A percentile compares a stretch with the other conserved stretches of the same genome.
phyloP scores from a whole-genome alignment of 64 coral and sea anemone genomes.

The Montipora sp. region DNA sequence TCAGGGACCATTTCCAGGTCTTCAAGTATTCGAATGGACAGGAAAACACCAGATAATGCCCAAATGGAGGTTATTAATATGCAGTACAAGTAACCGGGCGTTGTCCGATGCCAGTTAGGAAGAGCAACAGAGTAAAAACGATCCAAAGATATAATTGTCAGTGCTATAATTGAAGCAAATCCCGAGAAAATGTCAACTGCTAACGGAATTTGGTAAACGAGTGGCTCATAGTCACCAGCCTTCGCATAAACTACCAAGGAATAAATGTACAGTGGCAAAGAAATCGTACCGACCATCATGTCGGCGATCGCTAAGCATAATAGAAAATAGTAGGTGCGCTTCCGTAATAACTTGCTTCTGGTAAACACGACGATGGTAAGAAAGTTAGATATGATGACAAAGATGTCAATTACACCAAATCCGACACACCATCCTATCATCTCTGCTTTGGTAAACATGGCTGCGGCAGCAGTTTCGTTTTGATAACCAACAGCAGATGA shows the following conservation, averaged over 20 bases:
- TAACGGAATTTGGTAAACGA: background rate
- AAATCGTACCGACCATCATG: conserved; percentile 80
- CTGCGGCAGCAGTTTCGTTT: background rate
- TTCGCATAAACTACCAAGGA: background rate
- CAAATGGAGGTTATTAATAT: conserved; percentile 64
- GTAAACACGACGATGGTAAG: conserved; percentile 79
- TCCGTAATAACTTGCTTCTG: conserved; percentile 72
- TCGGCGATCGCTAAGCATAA: conserved; percentile 84
- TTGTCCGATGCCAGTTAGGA: conserved; percentile 85
- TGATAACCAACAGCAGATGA: background rate
- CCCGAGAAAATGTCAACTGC: conserved; percentile 82
- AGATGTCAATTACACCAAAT: conserved; percentile 66
- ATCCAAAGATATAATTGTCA: conserved; percentile 80
- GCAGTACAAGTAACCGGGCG: conserved; percentile 54
- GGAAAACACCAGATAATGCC: conserved; percentile 61
- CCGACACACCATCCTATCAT: conserved; percentile 75
- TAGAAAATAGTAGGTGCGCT: conserved; percentile 89
- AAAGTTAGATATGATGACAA: conserved; percentile 62
- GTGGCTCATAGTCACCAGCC: background rate
- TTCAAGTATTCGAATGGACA: conserved; percentile 41
- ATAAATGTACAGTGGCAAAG: conserved; percentile 78
- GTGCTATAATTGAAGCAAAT: conserved; percentile 83
- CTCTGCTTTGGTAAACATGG: background rate
- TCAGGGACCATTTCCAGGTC: background rate
- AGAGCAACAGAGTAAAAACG: conserved; percentile 83